Base-by-base conservation (phyloP, 2,113 vertebrate genomes). In the Mesitornis unicolor region DNA sequence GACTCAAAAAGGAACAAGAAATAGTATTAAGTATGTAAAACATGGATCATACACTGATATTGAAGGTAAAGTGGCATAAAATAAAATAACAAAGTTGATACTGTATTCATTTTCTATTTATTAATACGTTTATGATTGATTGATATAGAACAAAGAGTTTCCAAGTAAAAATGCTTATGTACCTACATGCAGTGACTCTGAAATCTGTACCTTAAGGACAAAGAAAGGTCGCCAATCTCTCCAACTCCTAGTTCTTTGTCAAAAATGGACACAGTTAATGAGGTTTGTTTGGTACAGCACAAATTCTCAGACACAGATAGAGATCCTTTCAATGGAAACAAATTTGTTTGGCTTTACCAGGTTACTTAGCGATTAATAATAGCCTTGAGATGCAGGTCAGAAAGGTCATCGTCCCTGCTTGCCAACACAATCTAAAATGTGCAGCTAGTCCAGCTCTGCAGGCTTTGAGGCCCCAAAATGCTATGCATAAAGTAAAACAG, bases 271-370 rank as follows among this genome's bases (percentile, higher is more conserved):
- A 99, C 98, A 98, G 98, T 98, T 99, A 99, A 99, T 99, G 99
- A 99, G 99, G 98, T 99, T 98, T 99, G 98, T 99, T 99, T 99
- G 99, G 98, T 99, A 98, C 98, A 98, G 98, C 98, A 98, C 98
- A 99, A 98, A 98, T 98, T 99, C 98, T 95, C 97, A 98, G 98
- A 99, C 98, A 99, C 98, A 99, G 99, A 99, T 98, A 98, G 98
- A 99, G 99, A 98, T 99, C 98, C 99, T 98, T 99, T 99, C 99
- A 99, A 98, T 98, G 98, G 98, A 99, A 99, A 99, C 98, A 99
- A 99, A 99, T 99, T 99, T 99, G 99, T 99, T 99, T 99, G 98
- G 99, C 99, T 99, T 99, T 99, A 98, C 98, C 98, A 98, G 98
- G 98, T 98, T 98, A 99, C 99, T 98, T 98, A 98, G 98, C 98